Evolutionary conservation across 2,113 vertebrate species (phyloP).

Genomic region (Microcebus ravelobensis): DNA sequence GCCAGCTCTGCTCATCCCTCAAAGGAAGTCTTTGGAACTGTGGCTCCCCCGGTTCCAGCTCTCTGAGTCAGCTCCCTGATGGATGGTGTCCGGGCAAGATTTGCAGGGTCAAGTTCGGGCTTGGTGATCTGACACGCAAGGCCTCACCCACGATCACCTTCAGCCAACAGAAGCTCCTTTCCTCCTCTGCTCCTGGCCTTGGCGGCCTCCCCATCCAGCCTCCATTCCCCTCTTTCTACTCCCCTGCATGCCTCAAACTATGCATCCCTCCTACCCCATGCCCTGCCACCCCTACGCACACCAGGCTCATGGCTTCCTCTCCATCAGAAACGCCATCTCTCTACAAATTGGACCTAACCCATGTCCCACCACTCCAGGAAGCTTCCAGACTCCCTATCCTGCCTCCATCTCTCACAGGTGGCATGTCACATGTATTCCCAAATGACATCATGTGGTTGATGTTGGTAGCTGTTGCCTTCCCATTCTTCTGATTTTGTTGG

Average conservation of each 20-base stretch:
- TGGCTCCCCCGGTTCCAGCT: background rate
- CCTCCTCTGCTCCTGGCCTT: background rate
- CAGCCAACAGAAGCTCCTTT: background rate
- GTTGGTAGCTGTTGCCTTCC: background rate
- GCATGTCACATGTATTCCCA: background rate
- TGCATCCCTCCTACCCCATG: rapidly evolving
- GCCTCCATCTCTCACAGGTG: background rate
- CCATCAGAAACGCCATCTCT: background rate
- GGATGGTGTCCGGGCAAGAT: constrained; percentile 58
- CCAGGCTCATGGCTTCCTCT: background rate
- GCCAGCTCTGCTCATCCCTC: constrained; percentile 52
- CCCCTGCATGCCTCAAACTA: rapidly evolving
- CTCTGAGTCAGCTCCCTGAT: constrained; percentile 74
- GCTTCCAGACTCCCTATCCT: background rate
- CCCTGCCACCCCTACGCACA: rapidly evolving
- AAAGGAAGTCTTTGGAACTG: constrained; percentile 53
- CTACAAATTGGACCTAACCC: background rate
- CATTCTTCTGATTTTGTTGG: background rate
- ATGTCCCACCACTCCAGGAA: background rate
- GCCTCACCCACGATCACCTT: background rate
- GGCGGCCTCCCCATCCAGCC: background rate
- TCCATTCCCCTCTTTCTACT: background rate
- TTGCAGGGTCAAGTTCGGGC: background rate
- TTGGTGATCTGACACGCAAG: background rate
- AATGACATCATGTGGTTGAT: rapidly evolving